These are phyloP conservation scores for Ciona savignyi DNA, from an alignment of 23 tunicate species.

Conservation along the genomic window DNA sequence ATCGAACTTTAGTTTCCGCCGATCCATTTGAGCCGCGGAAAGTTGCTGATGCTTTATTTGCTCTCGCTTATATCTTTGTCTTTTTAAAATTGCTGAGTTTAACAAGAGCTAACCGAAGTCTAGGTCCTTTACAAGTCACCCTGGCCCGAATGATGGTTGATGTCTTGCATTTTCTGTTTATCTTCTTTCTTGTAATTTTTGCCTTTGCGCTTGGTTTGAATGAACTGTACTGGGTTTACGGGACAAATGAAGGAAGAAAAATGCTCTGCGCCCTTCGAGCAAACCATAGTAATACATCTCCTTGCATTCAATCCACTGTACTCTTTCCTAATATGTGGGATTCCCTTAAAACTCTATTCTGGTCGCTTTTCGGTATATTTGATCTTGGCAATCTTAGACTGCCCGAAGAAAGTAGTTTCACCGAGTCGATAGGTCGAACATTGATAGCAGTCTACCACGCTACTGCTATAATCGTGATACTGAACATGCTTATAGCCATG, in stretches of 20 bases:
- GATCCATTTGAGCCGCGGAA: conserved; percentile 36
- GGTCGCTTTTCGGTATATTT: conserved; percentile 58
- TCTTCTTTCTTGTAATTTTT: conserved; percentile 37
- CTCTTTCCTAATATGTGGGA: conserved; percentile 14
- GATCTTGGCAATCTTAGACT: conserved; percentile 19
- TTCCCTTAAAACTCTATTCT: conserved; percentile 30
- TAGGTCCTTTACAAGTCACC: conserved; percentile 79
- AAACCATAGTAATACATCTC: neutral
- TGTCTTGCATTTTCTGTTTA: conserved; percentile 45
- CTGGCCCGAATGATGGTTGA: conserved; percentile 66
- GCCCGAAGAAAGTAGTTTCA: conserved; percentile 10
- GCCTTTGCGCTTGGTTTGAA: conserved; percentile 78
- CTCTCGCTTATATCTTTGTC: conserved; percentile 51
- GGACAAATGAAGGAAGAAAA: conserved; percentile 33
- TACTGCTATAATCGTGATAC: too few species aligned
- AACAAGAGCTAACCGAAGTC: conserved; percentile 17
- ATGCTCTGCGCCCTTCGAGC: neutral
- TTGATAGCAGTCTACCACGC: conserved; percentile 10
- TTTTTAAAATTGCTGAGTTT: conserved; percentile 40
- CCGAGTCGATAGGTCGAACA: conserved; percentile 9
- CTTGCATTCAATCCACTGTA: neutral
- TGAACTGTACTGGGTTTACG: conserved; percentile 67
- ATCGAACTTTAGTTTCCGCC: too few species aligned
- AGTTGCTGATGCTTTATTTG: conserved; percentile 25
- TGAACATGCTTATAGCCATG: too few species aligned